Percentiles rank a stretch among this genome's conserved stretches.
Conservation (phyloP, 2,888 invertebrate genomes). For the Chironomus tentans region DNA sequence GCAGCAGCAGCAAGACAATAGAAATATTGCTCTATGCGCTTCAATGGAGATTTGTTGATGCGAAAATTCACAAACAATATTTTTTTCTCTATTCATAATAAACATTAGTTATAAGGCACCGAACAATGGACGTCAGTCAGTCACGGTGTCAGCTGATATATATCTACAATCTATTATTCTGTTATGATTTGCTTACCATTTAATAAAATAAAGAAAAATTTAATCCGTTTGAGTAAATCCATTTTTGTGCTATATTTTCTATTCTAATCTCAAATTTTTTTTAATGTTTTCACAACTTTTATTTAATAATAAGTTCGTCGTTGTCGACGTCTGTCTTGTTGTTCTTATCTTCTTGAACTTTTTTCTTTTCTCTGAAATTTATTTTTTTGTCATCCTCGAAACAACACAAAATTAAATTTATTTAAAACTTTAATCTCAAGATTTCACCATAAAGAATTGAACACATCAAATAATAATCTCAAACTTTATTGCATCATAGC, state of each 20-base stretch:
- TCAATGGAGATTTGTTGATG: not conserved
- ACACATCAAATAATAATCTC: too few species aligned
- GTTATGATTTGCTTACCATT: slow-evolving; percentile 3
- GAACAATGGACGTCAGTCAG: not conserved
- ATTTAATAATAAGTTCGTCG: too few species aligned
- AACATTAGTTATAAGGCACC: too few species aligned
- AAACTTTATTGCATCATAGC: slow-evolving; percentile 7
- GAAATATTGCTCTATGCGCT: not conserved
- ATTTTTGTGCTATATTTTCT: not conserved
- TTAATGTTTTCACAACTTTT: too few species aligned
- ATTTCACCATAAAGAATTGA: too few species aligned
- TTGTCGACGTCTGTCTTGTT: too few species aligned
- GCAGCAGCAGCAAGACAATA: not conserved
- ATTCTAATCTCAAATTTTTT: too few species aligned
- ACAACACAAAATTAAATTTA: not conserved
- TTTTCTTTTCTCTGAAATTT: not conserved
- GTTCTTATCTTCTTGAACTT: not conserved
- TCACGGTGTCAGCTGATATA: not conserved
- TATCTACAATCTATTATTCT: not conserved
- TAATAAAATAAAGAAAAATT: slow-evolving; percentile 1
- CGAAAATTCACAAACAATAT: not conserved
- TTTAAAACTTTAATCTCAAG: too few species aligned
- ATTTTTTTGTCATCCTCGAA: too few species aligned
- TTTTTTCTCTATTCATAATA: too few species aligned
- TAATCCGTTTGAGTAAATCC: slow-evolving; percentile 26